These are phyloP conservation scores for Acleris literana DNA, from an alignment of 2,888 invertebrate species.

Conservation along the genomic window DNA sequence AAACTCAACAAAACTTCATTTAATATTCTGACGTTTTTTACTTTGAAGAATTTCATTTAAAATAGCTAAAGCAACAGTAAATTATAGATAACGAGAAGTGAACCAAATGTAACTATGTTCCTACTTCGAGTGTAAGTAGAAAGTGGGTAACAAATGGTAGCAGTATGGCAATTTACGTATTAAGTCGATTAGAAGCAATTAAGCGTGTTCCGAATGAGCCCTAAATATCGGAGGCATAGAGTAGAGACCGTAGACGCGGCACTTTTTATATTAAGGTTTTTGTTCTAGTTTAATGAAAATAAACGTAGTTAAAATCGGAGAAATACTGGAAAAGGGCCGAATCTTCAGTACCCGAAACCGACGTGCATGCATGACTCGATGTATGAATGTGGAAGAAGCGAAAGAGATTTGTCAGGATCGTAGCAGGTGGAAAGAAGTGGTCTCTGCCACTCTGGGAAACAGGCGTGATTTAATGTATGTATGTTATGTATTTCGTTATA, in stretches of 20 bases:
- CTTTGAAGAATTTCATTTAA: not conserved
- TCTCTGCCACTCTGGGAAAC: too few species aligned
- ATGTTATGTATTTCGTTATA: too few species aligned
- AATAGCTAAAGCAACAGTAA: not conserved
- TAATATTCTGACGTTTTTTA: too few species aligned
- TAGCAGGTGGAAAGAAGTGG: too few species aligned
- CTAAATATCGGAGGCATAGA: conserved; percentile 37
- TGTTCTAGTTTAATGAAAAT: too few species aligned
- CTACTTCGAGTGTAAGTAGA: conserved; percentile 36
- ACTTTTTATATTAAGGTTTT: not conserved
- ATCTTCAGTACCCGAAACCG: too few species aligned
- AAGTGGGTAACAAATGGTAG: conserved; percentile 49
- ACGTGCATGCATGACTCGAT: too few species aligned
- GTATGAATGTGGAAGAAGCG: too few species aligned
- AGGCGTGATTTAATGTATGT: too few species aligned
- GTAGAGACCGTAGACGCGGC: not conserved
- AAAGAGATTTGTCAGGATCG: too few species aligned
- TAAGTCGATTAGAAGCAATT: conserved; percentile 50
- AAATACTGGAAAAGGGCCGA: too few species aligned
- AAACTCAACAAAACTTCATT: not conserved
- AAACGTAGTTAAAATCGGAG: too few species aligned
- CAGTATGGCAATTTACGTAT: conserved; percentile 46
- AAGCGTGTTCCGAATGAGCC: conserved; percentile 41
- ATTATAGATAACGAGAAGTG: conserved; percentile 7
- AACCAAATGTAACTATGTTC: conserved; percentile 6